Conservation (phyloP, 2,888 invertebrate species). For the Amblyjoppa fuscipennis region DNA sequence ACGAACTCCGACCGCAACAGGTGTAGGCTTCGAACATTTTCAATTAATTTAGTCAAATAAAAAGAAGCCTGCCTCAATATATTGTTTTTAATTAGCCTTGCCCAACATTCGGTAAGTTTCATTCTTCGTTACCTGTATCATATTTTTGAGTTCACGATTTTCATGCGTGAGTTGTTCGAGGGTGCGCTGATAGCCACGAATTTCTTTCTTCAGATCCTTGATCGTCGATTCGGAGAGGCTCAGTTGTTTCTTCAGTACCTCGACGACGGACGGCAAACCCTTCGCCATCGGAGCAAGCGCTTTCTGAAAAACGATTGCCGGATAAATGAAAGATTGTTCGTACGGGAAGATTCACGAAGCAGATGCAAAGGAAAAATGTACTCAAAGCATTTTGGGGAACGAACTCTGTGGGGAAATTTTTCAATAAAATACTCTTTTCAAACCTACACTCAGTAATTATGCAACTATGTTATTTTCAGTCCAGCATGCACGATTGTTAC, state of each 20-base stretch:
- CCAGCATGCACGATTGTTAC: constrained; percentile 50
- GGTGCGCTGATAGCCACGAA: constrained; percentile 88
- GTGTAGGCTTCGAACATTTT: no score
- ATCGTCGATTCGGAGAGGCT: constrained; percentile 89
- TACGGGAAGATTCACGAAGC: not conserved
- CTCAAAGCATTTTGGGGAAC: constrained; percentile 1
- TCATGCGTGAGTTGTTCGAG: constrained; percentile 93
- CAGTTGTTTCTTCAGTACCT: constrained; percentile 87
- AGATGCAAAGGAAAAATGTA: not conserved
- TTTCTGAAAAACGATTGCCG: constrained; percentile 76
- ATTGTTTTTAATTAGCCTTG: not conserved
- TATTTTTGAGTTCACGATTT: constrained; percentile 91
- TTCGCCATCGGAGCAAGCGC: constrained; percentile 79
- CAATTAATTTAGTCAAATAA: no score
- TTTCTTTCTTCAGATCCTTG: constrained; percentile 88
- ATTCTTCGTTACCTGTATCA: constrained; percentile 78
- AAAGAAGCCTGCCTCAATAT: no score
- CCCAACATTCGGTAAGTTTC: not conserved
- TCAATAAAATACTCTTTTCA: not conserved
- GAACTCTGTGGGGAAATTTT: constrained; percentile 22
- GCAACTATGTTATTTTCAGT: constrained; percentile 19
- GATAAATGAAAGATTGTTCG: constrained; percentile 11
- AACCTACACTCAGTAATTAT: constrained; percentile 11
- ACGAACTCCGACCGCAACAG: no score
- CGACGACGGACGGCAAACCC: constrained; percentile 82